phyloP scores from a whole-genome alignment of 2,113 vertebrate genomes.

The Erythrocercus mccallii region DNA sequence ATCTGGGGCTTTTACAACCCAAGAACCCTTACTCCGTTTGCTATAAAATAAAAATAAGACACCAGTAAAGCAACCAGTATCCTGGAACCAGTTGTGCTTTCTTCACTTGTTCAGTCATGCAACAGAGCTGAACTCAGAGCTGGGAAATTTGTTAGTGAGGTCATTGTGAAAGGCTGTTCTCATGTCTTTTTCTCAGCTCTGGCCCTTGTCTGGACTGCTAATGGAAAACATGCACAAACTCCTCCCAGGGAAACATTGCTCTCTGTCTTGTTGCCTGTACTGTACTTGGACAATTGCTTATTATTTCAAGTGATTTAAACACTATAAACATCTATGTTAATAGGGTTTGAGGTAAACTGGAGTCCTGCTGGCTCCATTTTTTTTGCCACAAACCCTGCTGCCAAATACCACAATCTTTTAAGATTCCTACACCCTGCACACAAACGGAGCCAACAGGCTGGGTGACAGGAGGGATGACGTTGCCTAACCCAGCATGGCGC shows the following conservation, averaged over 20 bases:
- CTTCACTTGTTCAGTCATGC: background rate
- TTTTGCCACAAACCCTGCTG: background rate
- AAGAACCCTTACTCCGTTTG: background rate
- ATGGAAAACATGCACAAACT: slow-evolving; percentile 17
- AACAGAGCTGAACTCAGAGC: background rate
- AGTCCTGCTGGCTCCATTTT: background rate
- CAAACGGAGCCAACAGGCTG: background rate
- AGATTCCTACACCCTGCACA: background rate
- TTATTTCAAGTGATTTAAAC: background rate
- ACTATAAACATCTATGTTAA: background rate
- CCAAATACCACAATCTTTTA: background rate
- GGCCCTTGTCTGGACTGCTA: slow-evolving; percentile 7
- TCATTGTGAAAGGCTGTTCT: slow-evolving; percentile 31
- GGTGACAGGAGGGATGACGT: accelerated
- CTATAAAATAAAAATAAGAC: background rate
- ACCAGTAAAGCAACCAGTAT: background rate
- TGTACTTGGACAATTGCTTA: background rate
- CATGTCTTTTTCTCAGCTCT: slow-evolving; percentile 2
- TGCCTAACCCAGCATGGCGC: background rate
- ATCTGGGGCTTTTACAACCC: background rate
- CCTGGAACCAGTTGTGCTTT: background rate
- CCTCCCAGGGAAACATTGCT: slow-evolving; percentile 9
- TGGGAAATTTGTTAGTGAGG: slow-evolving; percentile 22
- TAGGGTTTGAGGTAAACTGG: background rate
- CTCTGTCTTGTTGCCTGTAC: background rate